Percentiles rank a stretch among this genome's conserved stretches.
Conservation (phyloP, 2,113 vertebrate genomes). For the Cricetomys ansorgei region DNA sequence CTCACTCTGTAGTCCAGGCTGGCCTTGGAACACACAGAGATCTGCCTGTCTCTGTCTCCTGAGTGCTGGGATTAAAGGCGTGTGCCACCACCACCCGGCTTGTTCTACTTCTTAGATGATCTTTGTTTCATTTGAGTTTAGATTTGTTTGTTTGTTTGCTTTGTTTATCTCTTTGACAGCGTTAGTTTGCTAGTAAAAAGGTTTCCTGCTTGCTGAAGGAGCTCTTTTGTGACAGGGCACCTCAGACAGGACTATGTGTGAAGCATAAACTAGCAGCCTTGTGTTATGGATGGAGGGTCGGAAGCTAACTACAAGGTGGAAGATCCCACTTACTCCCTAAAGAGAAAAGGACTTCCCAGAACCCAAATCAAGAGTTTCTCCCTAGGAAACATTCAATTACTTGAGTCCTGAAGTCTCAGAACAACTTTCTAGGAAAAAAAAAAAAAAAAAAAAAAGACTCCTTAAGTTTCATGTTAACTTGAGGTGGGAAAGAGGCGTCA, state of each 20-base stretch:
- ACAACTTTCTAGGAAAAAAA: conserved; percentile 37
- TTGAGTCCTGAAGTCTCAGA: background rate
- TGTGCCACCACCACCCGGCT: no score
- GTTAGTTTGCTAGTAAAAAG: background rate
- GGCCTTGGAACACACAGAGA: no score
- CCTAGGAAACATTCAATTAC: background rate
- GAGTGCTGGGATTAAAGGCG: no score
- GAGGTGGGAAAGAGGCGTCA: background rate
- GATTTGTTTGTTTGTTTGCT: background rate
- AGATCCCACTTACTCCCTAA: background rate
- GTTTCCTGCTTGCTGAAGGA: background rate
- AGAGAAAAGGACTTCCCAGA: background rate
- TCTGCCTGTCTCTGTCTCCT: no score
- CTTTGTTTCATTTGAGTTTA: conserved; percentile 23
- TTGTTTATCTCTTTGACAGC: background rate
- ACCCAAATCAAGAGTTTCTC: background rate
- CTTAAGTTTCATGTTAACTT: background rate
- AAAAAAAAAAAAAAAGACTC: background rate
- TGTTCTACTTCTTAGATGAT: conserved; percentile 50
- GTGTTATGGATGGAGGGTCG: background rate
- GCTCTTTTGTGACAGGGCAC: background rate
- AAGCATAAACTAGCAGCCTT: background rate
- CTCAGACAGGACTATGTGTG: background rate
- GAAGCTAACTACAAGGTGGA: background rate
- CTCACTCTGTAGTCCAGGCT: no score